A percentile compares a stretch with the other conserved stretches of the same genome.
These are phyloP conservation scores for Tetragonisca angustula DNA, from an alignment of 2,888 invertebrate species.

Conservation along the genomic window DNA sequence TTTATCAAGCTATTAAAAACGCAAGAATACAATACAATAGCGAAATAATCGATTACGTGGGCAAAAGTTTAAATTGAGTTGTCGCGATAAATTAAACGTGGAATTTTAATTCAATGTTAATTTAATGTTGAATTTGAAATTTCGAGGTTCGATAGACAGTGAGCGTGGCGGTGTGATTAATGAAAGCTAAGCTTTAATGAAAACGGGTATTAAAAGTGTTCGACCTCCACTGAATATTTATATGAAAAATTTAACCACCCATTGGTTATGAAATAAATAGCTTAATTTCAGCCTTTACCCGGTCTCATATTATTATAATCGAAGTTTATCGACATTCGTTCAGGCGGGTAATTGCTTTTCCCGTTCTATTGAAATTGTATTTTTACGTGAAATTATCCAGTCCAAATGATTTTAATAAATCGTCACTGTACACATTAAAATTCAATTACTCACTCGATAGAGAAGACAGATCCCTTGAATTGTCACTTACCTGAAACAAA, in stretches of 20 bases:
- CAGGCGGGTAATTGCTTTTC: constrained; percentile 8
- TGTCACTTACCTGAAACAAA: constrained; percentile 66
- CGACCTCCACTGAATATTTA: neutral
- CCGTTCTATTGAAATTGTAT: neutral
- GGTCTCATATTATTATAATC: neutral
- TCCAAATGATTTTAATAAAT: neutral
- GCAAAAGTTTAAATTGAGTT: too few relatives aligned
- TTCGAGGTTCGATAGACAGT: too few relatives aligned
- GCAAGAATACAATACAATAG: too few relatives aligned
- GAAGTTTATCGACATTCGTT: neutral
- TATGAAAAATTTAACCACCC: neutral
- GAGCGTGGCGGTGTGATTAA: too few relatives aligned
- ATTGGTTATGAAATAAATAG: neutral
- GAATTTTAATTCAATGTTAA: neutral
- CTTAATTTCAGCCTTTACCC: neutral
- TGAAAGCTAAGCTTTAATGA: too few relatives aligned
- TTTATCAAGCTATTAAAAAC: too few relatives aligned
- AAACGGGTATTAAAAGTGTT: neutral
- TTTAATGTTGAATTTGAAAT: neutral
- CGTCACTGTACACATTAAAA: neutral
- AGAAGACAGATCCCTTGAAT: neutral
- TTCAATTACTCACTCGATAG: constrained; percentile 53
- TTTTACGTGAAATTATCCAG: neutral
- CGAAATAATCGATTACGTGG: too few relatives aligned
- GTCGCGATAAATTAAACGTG: too few relatives aligned